Base-by-base conservation (phyloP, 2,797 vertebrate genomes). In the Phataginus tricuspis region DNA sequence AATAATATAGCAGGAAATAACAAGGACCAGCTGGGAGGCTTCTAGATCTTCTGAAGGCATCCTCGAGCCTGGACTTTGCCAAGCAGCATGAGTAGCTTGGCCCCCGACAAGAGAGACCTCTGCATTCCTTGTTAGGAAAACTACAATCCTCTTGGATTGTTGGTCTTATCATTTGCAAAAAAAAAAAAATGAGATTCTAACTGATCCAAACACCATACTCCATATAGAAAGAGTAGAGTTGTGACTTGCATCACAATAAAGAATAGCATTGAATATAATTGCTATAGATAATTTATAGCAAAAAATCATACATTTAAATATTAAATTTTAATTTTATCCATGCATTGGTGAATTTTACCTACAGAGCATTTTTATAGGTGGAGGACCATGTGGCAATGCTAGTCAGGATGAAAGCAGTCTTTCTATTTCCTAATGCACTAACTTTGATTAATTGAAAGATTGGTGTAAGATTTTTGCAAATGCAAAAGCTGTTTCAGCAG, bases 171-270 rank as follows among this genome's bases (percentile, higher is more conserved):
- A 6, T 37, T 69, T 96, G 34, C 0, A n/a, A n/a, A n/a, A n/a
- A 90, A 77, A 83, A 15, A 57, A 92, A 77, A 83, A 18, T 9
- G 34, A 86, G 39, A 14, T 85, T 66, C 31, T 68, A 29, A 31
- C 49, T 4, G 9, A 15, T 83, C 7, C 4, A 25, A 94, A 93
- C 18, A 25, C 2, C 21, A 2, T 14, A 37, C 45, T 86, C 37
- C 19, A 2, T 71, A 90, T 64, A 78, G 2, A 27, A 42, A 92
- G 21, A 25, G 27, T 57, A 29, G 82, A 16, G 0, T 84, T 61
- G 92, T 94, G 37, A 51, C 37, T 83, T 90, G 18, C 77, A 90
- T 95, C 31, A 5, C 16, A 80, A 68, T 92, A 90, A 86, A 94
- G 15, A 63, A n/a, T 27, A 86, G 4, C 37, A 37, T 15, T n/a